A percentile compares a stretch with the other conserved stretches of the same genome.
Conservation (phyloP, 2,113 vertebrate genomes). For the Phylloscopus trochilus region DNA sequence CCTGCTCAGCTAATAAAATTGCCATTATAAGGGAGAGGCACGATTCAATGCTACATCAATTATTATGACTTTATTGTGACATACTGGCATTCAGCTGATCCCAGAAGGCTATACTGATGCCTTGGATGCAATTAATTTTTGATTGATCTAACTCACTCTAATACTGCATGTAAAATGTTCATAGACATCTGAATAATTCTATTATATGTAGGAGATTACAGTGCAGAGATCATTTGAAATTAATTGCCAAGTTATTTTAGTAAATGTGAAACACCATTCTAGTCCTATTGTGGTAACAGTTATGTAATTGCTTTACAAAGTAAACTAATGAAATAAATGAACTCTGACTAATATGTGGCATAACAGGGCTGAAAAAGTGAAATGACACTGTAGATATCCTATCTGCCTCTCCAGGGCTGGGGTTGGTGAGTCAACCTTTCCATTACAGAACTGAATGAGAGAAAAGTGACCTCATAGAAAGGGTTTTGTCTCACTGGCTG, state of each 20-base stretch:
- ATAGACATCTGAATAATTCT: constrained; percentile 61
- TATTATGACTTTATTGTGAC: constrained; percentile 68
- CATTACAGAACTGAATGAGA: not conserved
- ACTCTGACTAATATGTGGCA: constrained; percentile 40
- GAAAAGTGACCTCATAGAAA: not conserved
- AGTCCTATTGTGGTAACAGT: constrained; percentile 40
- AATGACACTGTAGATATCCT: not conserved
- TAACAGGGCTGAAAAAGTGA: not conserved
- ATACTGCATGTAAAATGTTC: constrained; percentile 45
- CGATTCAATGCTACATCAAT: constrained; percentile 60
- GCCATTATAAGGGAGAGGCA: constrained; percentile 41
- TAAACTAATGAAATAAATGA: constrained; percentile 66
- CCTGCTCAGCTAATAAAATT: constrained; percentile 43
- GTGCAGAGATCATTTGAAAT: constrained; percentile 62
- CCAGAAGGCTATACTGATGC: constrained; percentile 53
- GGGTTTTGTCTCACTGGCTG: not conserved
- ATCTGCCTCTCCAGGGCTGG: not conserved
- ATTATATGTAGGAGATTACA: constrained; percentile 52
- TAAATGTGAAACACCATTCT: constrained; percentile 48
- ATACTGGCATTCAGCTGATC: constrained; percentile 55
- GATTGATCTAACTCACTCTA: constrained; percentile 65
- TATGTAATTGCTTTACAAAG: constrained; percentile 48
- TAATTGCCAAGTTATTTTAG: constrained; percentile 61
- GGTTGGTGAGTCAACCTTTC: not conserved
- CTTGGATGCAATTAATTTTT: constrained; percentile 64